Evolutionary conservation across 2,888 invertebrate species (phyloP), one percentile per base, ranked within the genome.

Genomic region (Beris chalybata): DNA sequence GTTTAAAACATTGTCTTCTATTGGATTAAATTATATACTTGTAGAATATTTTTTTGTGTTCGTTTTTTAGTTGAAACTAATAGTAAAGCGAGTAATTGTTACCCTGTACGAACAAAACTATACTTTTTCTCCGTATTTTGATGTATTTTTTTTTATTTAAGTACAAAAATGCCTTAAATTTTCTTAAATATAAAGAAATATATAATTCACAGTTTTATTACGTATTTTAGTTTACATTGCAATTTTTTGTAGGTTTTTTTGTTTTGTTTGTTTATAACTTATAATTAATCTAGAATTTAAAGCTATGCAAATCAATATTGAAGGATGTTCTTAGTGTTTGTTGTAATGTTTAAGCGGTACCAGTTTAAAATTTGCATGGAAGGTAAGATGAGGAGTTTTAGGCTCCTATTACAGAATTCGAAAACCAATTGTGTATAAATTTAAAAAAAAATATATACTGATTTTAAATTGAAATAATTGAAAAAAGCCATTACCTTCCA

Each of bases 1-100:
- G 66, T 70, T 71, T 67, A 70, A 70, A 66, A 69, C 66, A 70
- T 71, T 70, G 69, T 69, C 70, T 68, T 30, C 9, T 47, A 22
- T 58, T 11, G 11, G n/a, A 22, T 29, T 44, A 45, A 30, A 13
- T 58, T 44, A 45, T 58, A 44, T 22, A 47, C 11, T 58, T 57
- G 67, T 61, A 64, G 66, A 67, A 70, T 63, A 55, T 64, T 44
- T 61, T 67, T 68, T 59, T 15, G 56, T 32, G 56, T 63, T 65
- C 59, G 44, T 43, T 45, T 64, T 59, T 59, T 67, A 66, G 64
- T 68, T 66, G 65, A 69, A 69, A 69, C 66, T 68, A 66, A 56
- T 47, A 53, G 12, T 30, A 47, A 65, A 22, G 44, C 48, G 61
- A 66, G 32, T 66, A 64, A 31, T 61, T 54, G 30, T 57, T 57